Evolutionary conservation across 2,113 vertebrate species (phyloP).

Genomic region (Cyprinodon variegatus): DNA sequence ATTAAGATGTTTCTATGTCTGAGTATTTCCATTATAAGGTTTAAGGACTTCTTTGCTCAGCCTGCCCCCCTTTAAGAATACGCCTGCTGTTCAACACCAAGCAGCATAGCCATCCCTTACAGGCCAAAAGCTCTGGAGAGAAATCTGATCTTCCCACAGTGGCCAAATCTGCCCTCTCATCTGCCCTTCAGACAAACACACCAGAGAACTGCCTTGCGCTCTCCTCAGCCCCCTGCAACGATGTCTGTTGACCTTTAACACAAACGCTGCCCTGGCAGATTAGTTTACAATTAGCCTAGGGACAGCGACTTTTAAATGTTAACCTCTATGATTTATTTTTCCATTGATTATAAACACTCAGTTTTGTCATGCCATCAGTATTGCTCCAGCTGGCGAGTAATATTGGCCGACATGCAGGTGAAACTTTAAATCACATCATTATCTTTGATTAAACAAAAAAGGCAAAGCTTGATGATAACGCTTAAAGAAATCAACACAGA

Average conservation of each 20-base stretch:
- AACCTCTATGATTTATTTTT: constrained; percentile 55
- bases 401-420: neutral
- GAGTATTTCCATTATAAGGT: neutral
- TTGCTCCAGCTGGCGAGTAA: neutral
- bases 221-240: constrained; percentile 74
- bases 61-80: constrained; percentile 22
- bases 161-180: constrained; percentile 69
- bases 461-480: neutral
- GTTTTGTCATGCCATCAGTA: constrained; percentile 32
- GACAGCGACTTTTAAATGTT: constrained; percentile 65
- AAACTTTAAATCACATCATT: neutral
- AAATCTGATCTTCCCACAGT: constrained; percentile 77
- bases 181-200: constrained; percentile 77
- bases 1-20: neutral
- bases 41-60: constrained; percentile 4
- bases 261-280: constrained; percentile 72
- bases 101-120: constrained; percentile 56
- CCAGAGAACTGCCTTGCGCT: constrained; percentile 45
- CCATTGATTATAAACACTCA: constrained; percentile 58
- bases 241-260: constrained; percentile 81
- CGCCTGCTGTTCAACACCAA: constrained; percentile 31
- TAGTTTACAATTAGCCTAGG: constrained; percentile 76
- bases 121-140: constrained; percentile 69
- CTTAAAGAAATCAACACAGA: neutral
- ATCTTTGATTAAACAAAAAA: neutral